Evolutionary conservation across 2,888 invertebrate genomes (phyloP).

Genomic region (Physocephala rufipes): DNA sequence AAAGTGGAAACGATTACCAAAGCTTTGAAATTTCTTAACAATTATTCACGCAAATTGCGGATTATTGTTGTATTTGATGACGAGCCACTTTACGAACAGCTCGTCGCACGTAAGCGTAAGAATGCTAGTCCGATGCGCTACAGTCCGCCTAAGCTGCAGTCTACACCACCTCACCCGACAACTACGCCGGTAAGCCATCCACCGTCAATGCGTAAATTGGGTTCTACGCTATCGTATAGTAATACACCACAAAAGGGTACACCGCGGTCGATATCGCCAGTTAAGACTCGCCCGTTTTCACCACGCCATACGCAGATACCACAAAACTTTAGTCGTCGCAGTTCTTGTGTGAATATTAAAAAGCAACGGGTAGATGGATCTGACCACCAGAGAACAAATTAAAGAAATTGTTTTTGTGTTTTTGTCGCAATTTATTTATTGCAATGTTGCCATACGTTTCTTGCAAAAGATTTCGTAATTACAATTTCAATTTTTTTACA

Average conservation of each 20-base stretch:
- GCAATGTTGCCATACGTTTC: conserved; percentile 50
- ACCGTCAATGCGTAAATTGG: not conserved
- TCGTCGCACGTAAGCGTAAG: conserved; percentile 27
- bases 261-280: conserved; percentile 32
- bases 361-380: not conserved
- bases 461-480: conserved; percentile 44
- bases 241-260: not conserved
- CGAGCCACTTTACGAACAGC: conserved; percentile 28
- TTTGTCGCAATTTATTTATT: conserved; percentile 51
- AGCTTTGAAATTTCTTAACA: conserved; percentile 43
- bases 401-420: conserved; percentile 35
- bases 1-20: conserved; percentile 43
- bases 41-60: conserved; percentile 40
- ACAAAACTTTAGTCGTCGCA: conserved; percentile 30
- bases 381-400: not conserved
- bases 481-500: conserved; percentile 39
- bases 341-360: conserved; percentile 19
- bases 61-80: conserved; percentile 46
- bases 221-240: not conserved
- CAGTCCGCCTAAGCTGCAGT: not conserved
- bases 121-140: conserved; percentile 23
- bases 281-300: not conserved
- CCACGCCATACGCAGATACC: conserved; percentile 35
- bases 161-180: not conserved
- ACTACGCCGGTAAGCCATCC: not conserved